These are phyloP conservation scores for Knipowitschia caucasica DNA, from an alignment of 2,797 vertebrate genomes.

Conservation along the genomic window DNA sequence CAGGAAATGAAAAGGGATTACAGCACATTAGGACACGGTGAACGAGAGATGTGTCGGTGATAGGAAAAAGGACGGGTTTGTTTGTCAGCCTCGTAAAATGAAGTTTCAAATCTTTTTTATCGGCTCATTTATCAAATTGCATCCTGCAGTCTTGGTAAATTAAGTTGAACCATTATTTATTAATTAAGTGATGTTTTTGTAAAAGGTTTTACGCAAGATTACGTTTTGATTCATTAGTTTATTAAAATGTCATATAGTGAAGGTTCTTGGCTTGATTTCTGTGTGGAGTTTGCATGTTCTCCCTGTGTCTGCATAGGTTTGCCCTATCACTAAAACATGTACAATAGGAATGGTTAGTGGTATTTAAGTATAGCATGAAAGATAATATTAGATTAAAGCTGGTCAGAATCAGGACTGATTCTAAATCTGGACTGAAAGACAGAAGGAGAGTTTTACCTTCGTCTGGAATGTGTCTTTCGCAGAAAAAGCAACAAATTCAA, in stretches of 20 bases:
- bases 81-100: background rate
- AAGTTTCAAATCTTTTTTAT: background rate
- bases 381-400: no score
- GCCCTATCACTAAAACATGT: no score
- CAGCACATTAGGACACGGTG: slow-evolving; percentile 14
- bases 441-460: no score
- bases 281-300: no score
- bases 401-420: no score
- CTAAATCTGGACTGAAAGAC: no score
- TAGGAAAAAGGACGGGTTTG: background rate
- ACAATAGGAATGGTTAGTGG: no score
- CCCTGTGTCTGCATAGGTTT: no score
- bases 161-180: background rate
- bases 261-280: background rate
- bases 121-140: background rate
- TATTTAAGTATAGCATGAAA: no score
- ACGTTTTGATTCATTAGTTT: background rate
- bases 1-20: slow-evolving; percentile 28
- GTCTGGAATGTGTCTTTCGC: no score
- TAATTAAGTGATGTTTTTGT: background rate
- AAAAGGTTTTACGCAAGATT: background rate
- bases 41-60: slow-evolving; percentile 18
- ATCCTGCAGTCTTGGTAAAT: background rate
- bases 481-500: no score
- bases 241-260: background rate